Conservation (phyloP, 2,888 invertebrate species). For the Zaprionus obscuricornis region DNA sequence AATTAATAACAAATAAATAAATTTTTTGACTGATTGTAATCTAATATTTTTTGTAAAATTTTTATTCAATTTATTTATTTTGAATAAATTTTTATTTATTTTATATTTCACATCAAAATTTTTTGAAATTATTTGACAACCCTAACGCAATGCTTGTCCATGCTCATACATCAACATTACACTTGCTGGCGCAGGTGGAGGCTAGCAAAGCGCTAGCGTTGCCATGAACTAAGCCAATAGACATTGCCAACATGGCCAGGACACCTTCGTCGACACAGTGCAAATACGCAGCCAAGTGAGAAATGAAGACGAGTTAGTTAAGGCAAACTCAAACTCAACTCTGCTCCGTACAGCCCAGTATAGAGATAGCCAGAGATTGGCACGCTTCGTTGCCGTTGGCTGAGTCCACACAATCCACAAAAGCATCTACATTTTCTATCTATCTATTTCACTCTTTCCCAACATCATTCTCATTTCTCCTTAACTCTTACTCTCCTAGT, state of each 20-base stretch:
- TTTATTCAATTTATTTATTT: too few relatives aligned
- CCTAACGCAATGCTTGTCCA: conserved; percentile 42
- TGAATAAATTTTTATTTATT: too few relatives aligned
- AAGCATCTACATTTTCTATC: too few relatives aligned
- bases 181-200: conserved; percentile 35
- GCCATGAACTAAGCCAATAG: conserved; percentile 53
- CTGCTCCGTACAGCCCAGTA: conserved; percentile 7
- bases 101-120: neutral
- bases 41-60: too few relatives aligned
- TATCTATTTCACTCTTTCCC: too few relatives aligned
- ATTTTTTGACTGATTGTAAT: too few relatives aligned
- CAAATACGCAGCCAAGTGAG: conserved; percentile 75
- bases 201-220: too few relatives aligned
- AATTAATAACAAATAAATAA: too few relatives aligned
- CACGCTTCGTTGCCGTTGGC: conserved; percentile 55
- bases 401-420: neutral
- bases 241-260: conserved; percentile 60
- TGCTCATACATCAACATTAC: conserved; percentile 51
- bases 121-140: conserved; percentile 35
- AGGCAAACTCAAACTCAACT: conserved; percentile 21
- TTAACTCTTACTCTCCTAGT: too few relatives aligned
- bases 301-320: conserved; percentile 80
- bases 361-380: conserved; percentile 57
- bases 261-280: conserved; percentile 36
- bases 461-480: too few relatives aligned